Evolutionary conservation across 2,888 invertebrate species (phyloP).

Genomic region (Athalia circularis): DNA sequence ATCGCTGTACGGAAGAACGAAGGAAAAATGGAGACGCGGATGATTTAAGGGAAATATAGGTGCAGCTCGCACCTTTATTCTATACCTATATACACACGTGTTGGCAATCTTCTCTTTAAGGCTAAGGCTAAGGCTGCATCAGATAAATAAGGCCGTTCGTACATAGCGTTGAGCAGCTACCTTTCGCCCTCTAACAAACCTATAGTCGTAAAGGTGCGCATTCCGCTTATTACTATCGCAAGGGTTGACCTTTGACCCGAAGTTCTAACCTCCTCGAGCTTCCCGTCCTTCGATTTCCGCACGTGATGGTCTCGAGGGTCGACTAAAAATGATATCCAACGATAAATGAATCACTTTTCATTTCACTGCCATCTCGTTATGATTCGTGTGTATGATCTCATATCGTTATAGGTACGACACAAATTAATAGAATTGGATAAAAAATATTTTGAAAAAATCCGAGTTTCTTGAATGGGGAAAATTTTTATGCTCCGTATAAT

Average conservation of each 20-base stretch:
- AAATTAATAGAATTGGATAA: neutral
- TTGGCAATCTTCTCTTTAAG: slow-evolving; percentile 19
- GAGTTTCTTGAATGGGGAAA: neutral
- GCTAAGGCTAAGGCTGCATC: slow-evolving; percentile 17
- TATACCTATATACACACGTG: neutral
- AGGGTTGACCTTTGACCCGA: slow-evolving; percentile 52
- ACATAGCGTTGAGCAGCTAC: slow-evolving; percentile 12
- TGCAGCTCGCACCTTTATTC: neutral
- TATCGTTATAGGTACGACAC: too few species aligned
- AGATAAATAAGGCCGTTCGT: slow-evolving; percentile 33
- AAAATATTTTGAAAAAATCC: neutral
- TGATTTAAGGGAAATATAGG: neutral
- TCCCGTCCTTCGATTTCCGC: neutral
- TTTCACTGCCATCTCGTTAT: too few species aligned
- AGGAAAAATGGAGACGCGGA: too few species aligned
- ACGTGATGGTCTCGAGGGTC: neutral
- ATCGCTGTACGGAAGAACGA: too few species aligned
- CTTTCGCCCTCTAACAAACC: slow-evolving; percentile 33
- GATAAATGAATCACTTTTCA: neutral
- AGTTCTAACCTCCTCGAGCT: slow-evolving; percentile 26
- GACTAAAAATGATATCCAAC: neutral
- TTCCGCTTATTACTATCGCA: slow-evolving; percentile 64
- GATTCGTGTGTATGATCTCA: too few species aligned
- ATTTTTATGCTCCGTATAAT: neutral
- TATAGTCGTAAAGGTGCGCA: slow-evolving; percentile 62